Evolutionary conservation across 37 sponge, comb jelly and placozoan genomes (phyloP), one percentile per base, ranked within the genome.

Genomic region (Spongilla lacustris): DNA sequence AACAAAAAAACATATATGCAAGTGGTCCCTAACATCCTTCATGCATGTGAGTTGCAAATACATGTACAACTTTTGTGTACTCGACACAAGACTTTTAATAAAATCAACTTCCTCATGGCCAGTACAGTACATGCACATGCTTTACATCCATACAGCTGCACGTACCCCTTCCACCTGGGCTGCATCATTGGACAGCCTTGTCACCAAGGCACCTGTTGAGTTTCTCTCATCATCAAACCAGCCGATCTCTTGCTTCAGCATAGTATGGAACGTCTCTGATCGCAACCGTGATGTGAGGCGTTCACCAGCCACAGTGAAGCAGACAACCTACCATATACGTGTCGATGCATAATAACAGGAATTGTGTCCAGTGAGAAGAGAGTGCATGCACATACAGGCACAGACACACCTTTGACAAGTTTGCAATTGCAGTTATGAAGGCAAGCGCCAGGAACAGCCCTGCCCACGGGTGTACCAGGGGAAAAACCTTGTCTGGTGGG

Each of bases 141-240:
- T n/a, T n/a, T n/a, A n/a, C n/a, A n/a, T n/a, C n/a, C n/a, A n/a
- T n/a, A n/a, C n/a, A n/a, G n/a, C n/a, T n/a, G n/a, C n/a, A 73
- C 90, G 89, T 30, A 90, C 95, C 58, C 95, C 97, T 49, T 97
- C 86, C 3, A 97, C 93, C 30, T 87, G 93, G 4, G 82, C 87
- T 13, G 95, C 95, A 76, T 97, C 97, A 28, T 66, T 58, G 24
- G 97, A 76, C 50, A 97, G 87, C 17, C 95, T 83, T 14, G 95
- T 92, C 50, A 91, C 86, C 50, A 97, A 84, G 22, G 93, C 91
- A n/a, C 95, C 97, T 23, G 93, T 92, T 25, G 89, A 76, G 76
- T 94, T 91, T 77, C 66, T 83, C 79, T 90, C 89, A 19, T 91
- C 84, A 72, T 97, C 97, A 85, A 85, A 94, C 90, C 87, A 97